Evolutionary conservation across 2,888 invertebrate species (phyloP).

Genomic region (Scaeva pyrastri): DNA sequence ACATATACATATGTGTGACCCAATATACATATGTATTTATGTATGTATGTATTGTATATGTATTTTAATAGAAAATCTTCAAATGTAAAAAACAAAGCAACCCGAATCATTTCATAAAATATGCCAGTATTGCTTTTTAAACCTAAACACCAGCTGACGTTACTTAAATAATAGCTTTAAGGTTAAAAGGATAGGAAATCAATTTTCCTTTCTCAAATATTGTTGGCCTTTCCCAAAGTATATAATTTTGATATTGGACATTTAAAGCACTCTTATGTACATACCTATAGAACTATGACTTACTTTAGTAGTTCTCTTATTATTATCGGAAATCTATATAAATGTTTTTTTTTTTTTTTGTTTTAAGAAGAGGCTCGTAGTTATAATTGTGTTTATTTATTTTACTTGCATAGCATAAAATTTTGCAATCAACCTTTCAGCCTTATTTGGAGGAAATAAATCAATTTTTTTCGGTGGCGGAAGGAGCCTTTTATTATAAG

Average conservation of each 20-base stretch:
- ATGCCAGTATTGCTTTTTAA: not conserved
- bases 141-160: constrained; percentile 13
- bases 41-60: too few species aligned
- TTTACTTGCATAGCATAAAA: too few species aligned
- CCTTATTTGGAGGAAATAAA: too few species aligned
- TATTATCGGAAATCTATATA: not conserved
- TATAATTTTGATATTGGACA: not conserved
- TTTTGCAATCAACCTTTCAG: too few species aligned
- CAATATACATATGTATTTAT: too few species aligned
- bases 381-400: not conserved
- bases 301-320: not conserved
- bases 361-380: not conserved
- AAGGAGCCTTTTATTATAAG: too few species aligned
- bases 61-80: constrained; percentile 1
- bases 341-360: not conserved
- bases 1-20: too few species aligned
- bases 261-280: not conserved
- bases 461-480: too few species aligned
- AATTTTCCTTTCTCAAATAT: constrained; percentile 1
- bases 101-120: not conserved
- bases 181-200: constrained; percentile 11
- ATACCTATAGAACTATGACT: not conserved
- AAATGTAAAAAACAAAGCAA: not conserved
- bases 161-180: constrained; percentile 13
- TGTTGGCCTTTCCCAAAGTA: not conserved